Percentiles rank a stretch among this genome's conserved stretches.
Evolutionary conservation across 1,140 invertebrate genomes (phyloP).

Genomic region (Aporrectodea caliginosa): DNA sequence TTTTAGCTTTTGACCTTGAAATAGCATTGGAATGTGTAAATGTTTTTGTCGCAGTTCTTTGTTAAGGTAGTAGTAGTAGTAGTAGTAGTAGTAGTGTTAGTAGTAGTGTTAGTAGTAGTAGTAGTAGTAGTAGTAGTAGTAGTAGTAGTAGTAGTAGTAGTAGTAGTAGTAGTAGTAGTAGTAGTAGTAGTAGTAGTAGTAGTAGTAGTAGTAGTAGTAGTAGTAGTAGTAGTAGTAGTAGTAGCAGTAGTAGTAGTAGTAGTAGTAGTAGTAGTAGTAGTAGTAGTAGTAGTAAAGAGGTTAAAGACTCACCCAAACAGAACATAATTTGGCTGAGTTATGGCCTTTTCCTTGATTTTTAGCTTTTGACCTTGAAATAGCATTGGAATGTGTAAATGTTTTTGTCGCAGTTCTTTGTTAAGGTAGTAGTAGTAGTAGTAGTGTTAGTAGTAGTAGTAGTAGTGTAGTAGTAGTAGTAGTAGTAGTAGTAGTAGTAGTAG

Average conservation of each 20-base stretch:
- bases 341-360: no score
- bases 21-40: no score
- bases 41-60: not conserved
- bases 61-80: not conserved
- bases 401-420: no score
- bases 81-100: not conserved
- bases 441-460: not conserved
- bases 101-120: not conserved
- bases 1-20: no score
- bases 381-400: no score
- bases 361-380: no score
- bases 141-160: not conserved
- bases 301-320: no score
- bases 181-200: not conserved
- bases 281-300: not conserved
- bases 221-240: not conserved
- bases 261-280: not conserved
- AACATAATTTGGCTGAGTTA: no score
- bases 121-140: not conserved
- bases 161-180: not conserved
- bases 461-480: not conserved
- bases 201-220: not conserved
- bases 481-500: conserved; percentile 2
- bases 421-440: not conserved
- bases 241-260: not conserved